A percentile compares a stretch with the other conserved stretches of the same genome.
phyloP scores from a whole-genome alignment of 2,113 vertebrate species.

The Sinocyclocheilus anophthalmus region DNA sequence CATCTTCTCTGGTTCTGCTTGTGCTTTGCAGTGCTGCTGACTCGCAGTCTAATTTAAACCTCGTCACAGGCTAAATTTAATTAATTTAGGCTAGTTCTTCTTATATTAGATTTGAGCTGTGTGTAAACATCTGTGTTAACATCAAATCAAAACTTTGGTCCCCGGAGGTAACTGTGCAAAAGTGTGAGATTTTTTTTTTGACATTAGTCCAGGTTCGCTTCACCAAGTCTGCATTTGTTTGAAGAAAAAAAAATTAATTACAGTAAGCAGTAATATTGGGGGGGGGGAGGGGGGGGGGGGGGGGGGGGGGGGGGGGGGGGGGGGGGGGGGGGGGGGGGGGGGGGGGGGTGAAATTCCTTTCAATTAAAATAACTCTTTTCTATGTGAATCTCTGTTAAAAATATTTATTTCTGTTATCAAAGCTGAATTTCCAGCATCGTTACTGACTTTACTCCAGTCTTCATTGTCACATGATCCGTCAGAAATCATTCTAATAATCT shows the following conservation, averaged over 20 bases:
- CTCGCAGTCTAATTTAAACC: conserved; percentile 11
- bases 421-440: conserved; percentile 1
- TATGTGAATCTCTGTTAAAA: too few relatives aligned
- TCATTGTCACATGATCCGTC: neutral
- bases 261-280: neutral
- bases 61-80: neutral
- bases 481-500: neutral
- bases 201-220: neutral
- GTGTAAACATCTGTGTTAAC: conserved; percentile 2
- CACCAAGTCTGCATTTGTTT: neutral
- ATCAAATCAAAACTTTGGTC: neutral
- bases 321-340: too few relatives aligned
- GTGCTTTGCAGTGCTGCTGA: conserved; percentile 12
- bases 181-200: neutral
- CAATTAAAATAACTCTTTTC: neutral
- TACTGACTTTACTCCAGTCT: neutral
- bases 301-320: too few relatives aligned
- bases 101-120: neutral
- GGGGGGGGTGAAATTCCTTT: too few relatives aligned
- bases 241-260: neutral
- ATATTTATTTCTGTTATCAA: neutral
- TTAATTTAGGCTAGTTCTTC: neutral
- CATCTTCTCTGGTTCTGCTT: conserved; percentile 1
- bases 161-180: too few relatives aligned
- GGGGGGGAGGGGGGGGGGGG: too few relatives aligned